Evolutionary conservation across 2,113 vertebrate genomes (phyloP).

Genomic region (Notothenia rossii): DNA sequence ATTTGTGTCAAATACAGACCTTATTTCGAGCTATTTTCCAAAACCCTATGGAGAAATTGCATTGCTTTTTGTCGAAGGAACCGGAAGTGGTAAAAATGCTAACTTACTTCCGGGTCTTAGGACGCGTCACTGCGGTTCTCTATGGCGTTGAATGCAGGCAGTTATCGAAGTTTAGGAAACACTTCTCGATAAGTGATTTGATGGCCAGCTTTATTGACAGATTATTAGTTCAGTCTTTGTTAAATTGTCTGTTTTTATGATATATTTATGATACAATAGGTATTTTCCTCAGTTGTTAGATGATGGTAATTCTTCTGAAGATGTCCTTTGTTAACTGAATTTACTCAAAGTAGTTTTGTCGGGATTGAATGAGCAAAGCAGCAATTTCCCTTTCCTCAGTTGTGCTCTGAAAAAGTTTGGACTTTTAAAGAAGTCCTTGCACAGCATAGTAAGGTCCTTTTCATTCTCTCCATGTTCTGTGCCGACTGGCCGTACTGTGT

Average conservation of each 20-base stretch:
- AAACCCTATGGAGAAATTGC: too few relatives aligned
- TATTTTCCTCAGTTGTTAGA: not conserved
- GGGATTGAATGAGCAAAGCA: constrained; percentile 14
- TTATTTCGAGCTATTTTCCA: too few relatives aligned
- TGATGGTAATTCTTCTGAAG: not conserved
- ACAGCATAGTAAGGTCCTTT: constrained; percentile 3
- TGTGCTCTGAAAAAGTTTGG: not conserved
- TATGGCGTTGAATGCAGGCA: not conserved
- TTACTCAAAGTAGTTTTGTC: constrained; percentile 25
- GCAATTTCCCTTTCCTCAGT: not conserved
- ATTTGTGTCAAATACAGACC: too few relatives aligned
- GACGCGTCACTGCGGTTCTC: too few relatives aligned
- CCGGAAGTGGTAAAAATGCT: too few relatives aligned
- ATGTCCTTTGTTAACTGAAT: not conserved
- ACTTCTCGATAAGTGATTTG: not conserved
- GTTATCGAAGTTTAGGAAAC: not conserved
- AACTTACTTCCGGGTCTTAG: too few relatives aligned
- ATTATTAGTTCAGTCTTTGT: not conserved
- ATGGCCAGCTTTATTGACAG: not conserved
- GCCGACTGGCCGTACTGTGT: not conserved
- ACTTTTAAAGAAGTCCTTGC: constrained; percentile 3
- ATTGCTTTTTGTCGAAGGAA: too few relatives aligned
- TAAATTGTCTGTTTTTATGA: constrained; percentile 13
- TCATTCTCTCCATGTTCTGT: not conserved
- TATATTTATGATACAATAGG: not conserved